Evolutionary conservation across 2,888 invertebrate genomes (phyloP).

Genomic region (Diplolepis rosae): DNA sequence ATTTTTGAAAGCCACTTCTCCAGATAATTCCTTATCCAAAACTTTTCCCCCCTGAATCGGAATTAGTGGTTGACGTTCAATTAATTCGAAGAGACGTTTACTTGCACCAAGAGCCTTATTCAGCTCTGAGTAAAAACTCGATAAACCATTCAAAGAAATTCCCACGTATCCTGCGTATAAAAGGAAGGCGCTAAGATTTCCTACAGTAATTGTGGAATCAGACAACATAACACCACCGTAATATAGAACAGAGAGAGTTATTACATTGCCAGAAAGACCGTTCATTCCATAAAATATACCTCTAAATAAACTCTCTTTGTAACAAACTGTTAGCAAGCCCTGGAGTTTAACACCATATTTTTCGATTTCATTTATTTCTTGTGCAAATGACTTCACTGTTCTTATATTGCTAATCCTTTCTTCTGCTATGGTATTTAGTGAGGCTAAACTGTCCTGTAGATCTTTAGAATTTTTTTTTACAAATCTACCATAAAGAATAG

Average conservation of each 20-base stretch:
- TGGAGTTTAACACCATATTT: constrained; percentile 82
- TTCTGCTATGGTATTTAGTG: constrained; percentile 79
- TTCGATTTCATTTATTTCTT: constrained; percentile 85
- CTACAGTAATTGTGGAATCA: constrained; percentile 85
- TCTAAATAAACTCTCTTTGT: constrained; percentile 90
- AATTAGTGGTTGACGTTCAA: constrained; percentile 86
- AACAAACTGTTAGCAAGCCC: constrained; percentile 84
- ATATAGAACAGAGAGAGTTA: constrained; percentile 93
- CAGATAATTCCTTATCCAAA: constrained; percentile 72
- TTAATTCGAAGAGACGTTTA: constrained; percentile 90
- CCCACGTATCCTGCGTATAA: constrained; percentile 96
- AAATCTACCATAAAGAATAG: constrained; percentile 88
- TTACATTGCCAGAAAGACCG: constrained; percentile 91
- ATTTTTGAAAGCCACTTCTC: constrained; percentile 84
- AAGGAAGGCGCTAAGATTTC: constrained; percentile 93
- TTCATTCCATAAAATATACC: constrained; percentile 94
- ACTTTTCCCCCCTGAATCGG: constrained; percentile 78
- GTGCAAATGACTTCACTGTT: constrained; percentile 94
- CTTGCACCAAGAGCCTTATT: constrained; percentile 96
- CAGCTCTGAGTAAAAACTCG: constrained; percentile 93
- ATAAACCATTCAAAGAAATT: constrained; percentile 91
- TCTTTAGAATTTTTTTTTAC: constrained; percentile 88
- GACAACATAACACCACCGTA: constrained; percentile 93
- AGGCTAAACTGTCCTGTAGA: constrained; percentile 84
- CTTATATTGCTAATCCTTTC: constrained; percentile 93